These are phyloP conservation scores for Bradypodion pumilum DNA, from an alignment of 2,797 vertebrate genomes.

Conservation along the genomic window DNA sequence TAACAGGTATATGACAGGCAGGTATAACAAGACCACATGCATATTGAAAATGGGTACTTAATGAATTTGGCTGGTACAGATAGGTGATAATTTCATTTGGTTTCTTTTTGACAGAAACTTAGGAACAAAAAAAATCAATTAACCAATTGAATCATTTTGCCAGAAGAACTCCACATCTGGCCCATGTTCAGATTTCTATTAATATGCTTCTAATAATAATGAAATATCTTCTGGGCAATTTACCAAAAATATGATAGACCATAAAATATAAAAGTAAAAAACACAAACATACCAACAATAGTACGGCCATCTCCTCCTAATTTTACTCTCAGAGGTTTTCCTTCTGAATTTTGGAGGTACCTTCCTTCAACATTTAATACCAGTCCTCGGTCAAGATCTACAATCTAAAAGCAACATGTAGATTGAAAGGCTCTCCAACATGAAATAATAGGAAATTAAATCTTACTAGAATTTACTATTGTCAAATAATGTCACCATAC, in stretches of 20 bases:
- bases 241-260: neutral
- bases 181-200: neutral
- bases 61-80: neutral
- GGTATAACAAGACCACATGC: neutral
- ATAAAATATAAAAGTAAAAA: neutral
- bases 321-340: slow-evolving; percentile 90
- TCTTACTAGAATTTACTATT: slow-evolving; percentile 48
- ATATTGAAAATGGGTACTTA: neutral
- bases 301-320: slow-evolving; percentile 94
- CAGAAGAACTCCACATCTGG: neutral
- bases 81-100: neutral
- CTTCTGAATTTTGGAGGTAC: slow-evolving; percentile 93
- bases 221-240: neutral
- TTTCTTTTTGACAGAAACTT: neutral
- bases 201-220: slow-evolving; percentile 54
- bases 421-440: slow-evolving; percentile 43
- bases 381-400: slow-evolving; percentile 90
- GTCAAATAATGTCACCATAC: slow-evolving; percentile 81
- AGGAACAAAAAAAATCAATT: neutral
- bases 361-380: slow-evolving; percentile 92
- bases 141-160: neutral
- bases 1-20: neutral
- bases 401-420: slow-evolving; percentile 79
- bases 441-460: slow-evolving; percentile 32
- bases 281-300: slow-evolving; percentile 84